Conservation (phyloP, 1,140 invertebrate genomes). For the Bactericera cockerelli region DNA sequence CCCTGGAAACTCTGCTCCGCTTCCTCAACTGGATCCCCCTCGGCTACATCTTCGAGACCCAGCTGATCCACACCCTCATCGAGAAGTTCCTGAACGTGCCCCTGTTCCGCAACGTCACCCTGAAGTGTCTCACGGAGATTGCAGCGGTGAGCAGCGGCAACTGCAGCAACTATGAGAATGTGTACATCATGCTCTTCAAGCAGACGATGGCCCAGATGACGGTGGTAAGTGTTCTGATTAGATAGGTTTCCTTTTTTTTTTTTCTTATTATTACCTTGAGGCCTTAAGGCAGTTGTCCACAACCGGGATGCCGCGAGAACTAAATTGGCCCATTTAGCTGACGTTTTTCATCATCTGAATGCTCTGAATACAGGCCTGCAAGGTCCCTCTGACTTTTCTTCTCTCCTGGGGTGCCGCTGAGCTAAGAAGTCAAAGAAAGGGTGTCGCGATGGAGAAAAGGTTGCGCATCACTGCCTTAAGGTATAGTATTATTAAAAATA, state of each 20-base stretch:
- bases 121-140: conserved; percentile 98
- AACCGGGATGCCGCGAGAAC: too few relatives aligned
- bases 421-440: too few relatives aligned
- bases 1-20: conserved; percentile 85
- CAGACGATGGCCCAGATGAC: conserved; percentile 84
- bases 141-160: conserved; percentile 56
- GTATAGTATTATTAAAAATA: too few relatives aligned
- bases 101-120: conserved; percentile 93
- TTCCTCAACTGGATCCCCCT: conserved; percentile 99
- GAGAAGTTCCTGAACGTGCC: conserved; percentile 96
- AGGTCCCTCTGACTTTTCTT: too few relatives aligned
- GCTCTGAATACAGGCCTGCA: too few relatives aligned
- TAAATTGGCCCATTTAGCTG: too few relatives aligned
- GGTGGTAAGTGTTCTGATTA: conserved; percentile 33
- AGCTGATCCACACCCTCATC: conserved; percentile 85
- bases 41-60: conserved; percentile 99
- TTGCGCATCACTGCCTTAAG: too few relatives aligned
- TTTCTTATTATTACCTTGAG: too few relatives aligned
- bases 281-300: too few relatives aligned
- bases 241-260: neutral
- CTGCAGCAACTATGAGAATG: conserved; percentile 77
- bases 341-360: too few relatives aligned
- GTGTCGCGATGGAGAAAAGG: too few relatives aligned
- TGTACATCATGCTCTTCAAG: conserved; percentile 75
- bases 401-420: too few relatives aligned